Percentiles rank a stretch among this genome's conserved stretches.
phyloP scores from a whole-genome alignment of 2,888 invertebrate species.

The Hemistola chrysoprasaria region DNA sequence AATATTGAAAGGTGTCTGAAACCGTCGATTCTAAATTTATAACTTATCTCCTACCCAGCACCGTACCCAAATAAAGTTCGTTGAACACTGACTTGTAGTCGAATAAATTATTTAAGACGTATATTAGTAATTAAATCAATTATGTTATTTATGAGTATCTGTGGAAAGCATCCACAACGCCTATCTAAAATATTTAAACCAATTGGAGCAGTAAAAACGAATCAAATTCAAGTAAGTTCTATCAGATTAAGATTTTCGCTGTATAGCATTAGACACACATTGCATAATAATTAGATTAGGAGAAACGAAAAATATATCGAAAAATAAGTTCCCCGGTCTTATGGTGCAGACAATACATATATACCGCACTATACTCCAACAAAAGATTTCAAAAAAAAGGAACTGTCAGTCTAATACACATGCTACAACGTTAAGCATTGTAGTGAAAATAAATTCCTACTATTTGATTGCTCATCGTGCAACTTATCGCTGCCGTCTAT shows the following conservation, averaged over 20 bases:
- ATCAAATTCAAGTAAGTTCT: too few species aligned
- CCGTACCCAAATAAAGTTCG: slow-evolving; percentile 36
- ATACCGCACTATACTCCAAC: too few species aligned
- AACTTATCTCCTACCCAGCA: slow-evolving; percentile 37
- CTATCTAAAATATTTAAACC: slow-evolving; percentile 3
- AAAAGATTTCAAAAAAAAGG: too few species aligned
- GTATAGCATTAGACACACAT: too few species aligned
- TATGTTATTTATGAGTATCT: slow-evolving; percentile 47
- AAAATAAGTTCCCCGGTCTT: too few species aligned
- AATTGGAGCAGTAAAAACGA: slow-evolving; percentile 10
- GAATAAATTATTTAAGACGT: slow-evolving; percentile 9
- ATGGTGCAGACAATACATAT: too few species aligned
- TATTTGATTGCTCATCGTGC: background rate
- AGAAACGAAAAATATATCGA: too few species aligned
- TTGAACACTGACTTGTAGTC: slow-evolving; percentile 24
- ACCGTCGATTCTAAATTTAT: slow-evolving; percentile 34
- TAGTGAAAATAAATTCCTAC: slow-evolving; percentile 6
- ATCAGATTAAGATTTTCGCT: too few species aligned
- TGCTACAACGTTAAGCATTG: too few species aligned
- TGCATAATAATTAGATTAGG: too few species aligned
- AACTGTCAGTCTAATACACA: too few species aligned
- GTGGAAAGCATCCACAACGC: slow-evolving; percentile 40
- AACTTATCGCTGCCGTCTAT: slow-evolving; percentile 56
- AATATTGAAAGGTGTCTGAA: slow-evolving; percentile 15
- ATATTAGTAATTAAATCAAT: slow-evolving; percentile 12